Evolutionary conservation across 2,888 invertebrate genomes (phyloP).

Genomic region (Doris montereyensis): DNA sequence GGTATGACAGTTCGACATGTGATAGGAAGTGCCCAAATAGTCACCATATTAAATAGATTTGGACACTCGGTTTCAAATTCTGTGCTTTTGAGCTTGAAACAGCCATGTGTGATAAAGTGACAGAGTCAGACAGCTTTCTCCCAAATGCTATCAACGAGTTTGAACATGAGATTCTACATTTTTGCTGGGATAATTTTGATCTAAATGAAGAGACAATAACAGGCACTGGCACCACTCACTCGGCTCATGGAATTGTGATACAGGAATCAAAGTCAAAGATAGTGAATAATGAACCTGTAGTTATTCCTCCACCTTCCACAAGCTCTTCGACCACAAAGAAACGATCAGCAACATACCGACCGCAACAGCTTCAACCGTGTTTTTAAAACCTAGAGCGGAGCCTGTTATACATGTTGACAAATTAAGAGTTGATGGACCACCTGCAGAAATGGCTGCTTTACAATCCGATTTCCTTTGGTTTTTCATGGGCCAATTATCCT

Average conservation of each 20-base stretch:
- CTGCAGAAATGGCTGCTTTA: background rate
- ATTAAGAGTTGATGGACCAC: too few species aligned
- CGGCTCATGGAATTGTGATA: conserved; percentile 32
- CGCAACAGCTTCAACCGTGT: conserved; percentile 27
- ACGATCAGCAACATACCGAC: background rate
- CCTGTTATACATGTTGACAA: too few species aligned
- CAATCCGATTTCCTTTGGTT: background rate
- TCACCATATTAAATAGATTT: conserved; percentile 32
- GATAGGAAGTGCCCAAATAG: conserved; percentile 27
- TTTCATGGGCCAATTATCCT: background rate
- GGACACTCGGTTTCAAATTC: conserved; percentile 28
- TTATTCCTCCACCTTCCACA: background rate
- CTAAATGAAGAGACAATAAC: too few species aligned
- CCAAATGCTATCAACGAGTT: background rate
- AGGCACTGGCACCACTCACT: conserved; percentile 28
- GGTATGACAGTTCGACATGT: conserved; percentile 23
- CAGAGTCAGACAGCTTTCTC: background rate
- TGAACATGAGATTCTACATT: conserved; percentile 18
- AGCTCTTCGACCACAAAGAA: too few species aligned
- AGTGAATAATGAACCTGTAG: background rate
- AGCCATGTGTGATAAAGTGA: conserved; percentile 26
- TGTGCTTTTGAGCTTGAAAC: conserved; percentile 27
- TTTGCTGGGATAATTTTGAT: conserved; percentile 30
- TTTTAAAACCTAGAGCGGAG: conserved; percentile 37
- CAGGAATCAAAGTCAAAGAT: background rate